Base-by-base conservation (phyloP, 2,797 vertebrate species). In the Sitta carolinensis region DNA sequence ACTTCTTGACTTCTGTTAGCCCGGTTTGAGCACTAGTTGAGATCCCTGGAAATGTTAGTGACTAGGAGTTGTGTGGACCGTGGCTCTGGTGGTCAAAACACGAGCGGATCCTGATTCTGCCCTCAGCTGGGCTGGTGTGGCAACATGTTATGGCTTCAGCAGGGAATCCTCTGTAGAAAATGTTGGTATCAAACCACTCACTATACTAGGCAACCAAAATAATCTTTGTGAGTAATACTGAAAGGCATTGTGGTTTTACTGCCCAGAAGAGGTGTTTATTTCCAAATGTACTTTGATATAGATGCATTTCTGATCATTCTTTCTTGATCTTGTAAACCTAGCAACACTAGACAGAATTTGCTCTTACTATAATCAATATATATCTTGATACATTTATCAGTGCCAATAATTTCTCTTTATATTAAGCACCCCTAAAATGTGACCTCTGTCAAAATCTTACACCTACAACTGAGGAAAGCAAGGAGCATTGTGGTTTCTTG, bases 81-180 rank as follows among this genome's bases (percentile, higher is more conserved):
- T 1, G 7, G 21, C 12, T 77, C 23, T 68, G 15, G 21, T 2
- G 4, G 10, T 52, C 30, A 67, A 61, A 83, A 68, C 4, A 16
- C 0, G 0, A 57, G 8, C 2, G 2, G 51, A 20, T 47, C 47
- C 43, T 68, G 48, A 40, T 78, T 62, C 54, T 82, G 26, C 36
- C 19, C 36, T 72, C 47, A 54, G n/a, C 22, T 79, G 48, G 17
- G 20, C 59, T 67, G 42, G 10, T 34, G 15, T 29, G 29, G 47
- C 32, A 59, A 23, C 34, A 29, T 0, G 7, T 20, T 47, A 12
- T 14, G 18, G 9, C 34, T 80, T 43, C 50, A 51, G 22, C 1
- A 2, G 30, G 17, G 23, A 63, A 34, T 38, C 14, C 19, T 69
- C 5, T 0, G 38, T 1, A 23, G 64, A 54, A 79, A 84, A 63